Base-by-base conservation (phyloP, 2,888 invertebrate genomes). In the Chamaedrilus cognettii region DNA sequence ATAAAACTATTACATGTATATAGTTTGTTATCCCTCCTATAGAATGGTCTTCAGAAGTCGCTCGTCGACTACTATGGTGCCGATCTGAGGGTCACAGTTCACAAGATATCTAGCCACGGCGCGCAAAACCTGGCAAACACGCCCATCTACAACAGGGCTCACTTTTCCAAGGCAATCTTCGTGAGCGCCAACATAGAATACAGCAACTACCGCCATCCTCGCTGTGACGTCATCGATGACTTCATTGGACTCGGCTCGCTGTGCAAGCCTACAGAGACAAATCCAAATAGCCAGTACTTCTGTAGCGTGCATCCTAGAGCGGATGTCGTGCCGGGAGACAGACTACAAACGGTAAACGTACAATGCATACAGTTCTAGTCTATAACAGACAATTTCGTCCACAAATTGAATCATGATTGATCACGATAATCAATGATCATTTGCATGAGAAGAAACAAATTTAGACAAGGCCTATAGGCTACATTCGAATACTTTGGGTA, bases 71-170 rank as follows among this genome's bases (percentile, higher is more conserved):
- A 34, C 59, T 72, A 72, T 42, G 71, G 71, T 5, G 19, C 23
- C 4, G 67, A 62, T 1, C 31, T 72, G 49, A 19, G 61, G 35
- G 61, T 65, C 7, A 58, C 64, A 28, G 59, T 72, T 34, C 68
- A 64, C 58, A 58, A 65, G 51, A 30, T 71, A n/a, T 57, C 71
- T 26, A 71, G 72, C 61, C 72, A 72, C 31, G 71, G 71, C 5
- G 71, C 72, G 30, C 28, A 28, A 11, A 57, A 57, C 50, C 50
- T 67, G n/a, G 69, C 72, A 42, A 72, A 72, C 63, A 72, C 71
- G 42, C 64, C 62, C 5, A 57, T 72, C 50, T 55, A 56, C 15
- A 31, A 55, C 1, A 30, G 67, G 23, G 69, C 67, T 19, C 57
- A 67, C 1, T 42, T 28, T 26, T 67, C 72, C 2, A 69, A 60